Evolutionary conservation across 2,113 vertebrate genomes (phyloP), one percentile per base, ranked within the genome.

Genomic region (Caranx melampygus): DNA sequence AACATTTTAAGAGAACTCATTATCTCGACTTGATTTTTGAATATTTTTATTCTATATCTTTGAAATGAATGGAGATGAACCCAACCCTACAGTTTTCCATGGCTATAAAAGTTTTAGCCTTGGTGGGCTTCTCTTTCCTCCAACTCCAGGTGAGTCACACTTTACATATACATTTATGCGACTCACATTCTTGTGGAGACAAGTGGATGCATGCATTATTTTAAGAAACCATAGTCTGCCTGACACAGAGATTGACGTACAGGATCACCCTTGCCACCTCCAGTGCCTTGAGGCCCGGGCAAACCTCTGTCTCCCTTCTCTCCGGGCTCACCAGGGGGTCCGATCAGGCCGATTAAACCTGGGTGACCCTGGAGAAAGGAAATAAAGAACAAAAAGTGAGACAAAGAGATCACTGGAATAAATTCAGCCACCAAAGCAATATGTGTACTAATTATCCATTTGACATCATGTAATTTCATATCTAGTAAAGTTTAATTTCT

Each of bases 271-370:
- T 99, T 99, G 37, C 93, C 91, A 89, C 98, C 98, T 18, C 81
- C 89, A 75, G 94, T 51, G 37, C 98, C 98, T 82, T 99, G 98
- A 26, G 93, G 93, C 49, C 98, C 98, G 59, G 98, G 98, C 73
- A 99, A 94, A 73, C 98, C 98, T 88, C 97, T 88, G 52, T 99
- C 98, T 87, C 98, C 98, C 87, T 99, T 99, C 93, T 99, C 98
- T 75, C 98, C 98, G 35, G 96, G 89, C 74, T 99, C 98, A 75
- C 98, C 98, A 3, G 98, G 97, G 76, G 98, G 98, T 62, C 98
- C 98, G 33, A 99, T 99, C 82, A 99, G 87, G 79, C 98, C 98
- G 81, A 99, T 99, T 75, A 99, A 95, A 92, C 98, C 98, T 75
- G 98, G 98, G 86, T 99, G 98, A 79, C 98, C 98, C 98, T 99